Evolutionary conservation across 2,797 vertebrate species (phyloP).

Genomic region (Dendrocincla fuliginosa): DNA sequence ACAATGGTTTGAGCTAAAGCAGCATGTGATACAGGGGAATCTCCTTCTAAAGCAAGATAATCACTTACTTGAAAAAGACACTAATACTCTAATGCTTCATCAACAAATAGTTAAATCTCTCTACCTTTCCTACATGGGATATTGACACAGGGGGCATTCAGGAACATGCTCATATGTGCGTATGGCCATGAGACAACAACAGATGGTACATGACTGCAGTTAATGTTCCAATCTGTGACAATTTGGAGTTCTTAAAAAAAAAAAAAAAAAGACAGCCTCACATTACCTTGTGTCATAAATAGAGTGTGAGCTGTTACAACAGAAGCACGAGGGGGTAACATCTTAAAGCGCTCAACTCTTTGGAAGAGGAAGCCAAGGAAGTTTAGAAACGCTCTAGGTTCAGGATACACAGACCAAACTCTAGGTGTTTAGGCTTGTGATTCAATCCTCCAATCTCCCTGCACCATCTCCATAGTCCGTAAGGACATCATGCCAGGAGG

Average conservation of each 20-base stretch:
- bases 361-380: neutral
- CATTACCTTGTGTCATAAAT: neutral
- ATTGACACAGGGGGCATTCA: neutral
- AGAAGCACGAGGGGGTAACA: neutral
- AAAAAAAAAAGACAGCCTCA: neutral
- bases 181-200: neutral
- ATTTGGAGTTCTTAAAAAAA: neutral
- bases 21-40: neutral
- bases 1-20: neutral
- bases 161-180: neutral
- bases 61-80: neutral
- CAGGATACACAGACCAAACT: neutral
- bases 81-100: neutral
- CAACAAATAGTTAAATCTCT: neutral
- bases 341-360: neutral
- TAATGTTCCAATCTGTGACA: neutral
- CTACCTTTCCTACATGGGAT: neutral
- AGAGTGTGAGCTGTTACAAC: neutral
- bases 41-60: neutral
- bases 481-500: neutral
- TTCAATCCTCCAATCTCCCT: neutral
- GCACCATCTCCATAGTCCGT: neutral
- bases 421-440: neutral
- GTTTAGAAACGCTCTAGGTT: neutral
- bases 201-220: neutral